Conservation (phyloP, 1,140 invertebrate species). For the Caerostris extrusa region DNA sequence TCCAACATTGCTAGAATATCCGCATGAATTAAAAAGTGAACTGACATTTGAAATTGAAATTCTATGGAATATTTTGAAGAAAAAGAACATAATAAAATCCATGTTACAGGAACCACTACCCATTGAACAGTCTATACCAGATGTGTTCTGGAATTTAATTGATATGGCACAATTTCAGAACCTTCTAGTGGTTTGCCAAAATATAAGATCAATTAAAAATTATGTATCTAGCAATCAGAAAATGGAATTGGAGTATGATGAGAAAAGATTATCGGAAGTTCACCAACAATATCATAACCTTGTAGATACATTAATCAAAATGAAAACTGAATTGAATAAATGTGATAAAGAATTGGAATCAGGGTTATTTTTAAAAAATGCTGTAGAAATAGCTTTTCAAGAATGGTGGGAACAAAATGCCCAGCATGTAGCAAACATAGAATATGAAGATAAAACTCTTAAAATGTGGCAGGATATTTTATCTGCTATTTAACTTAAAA, state of each 20-base stretch:
- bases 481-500: background rate
- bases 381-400: background rate
- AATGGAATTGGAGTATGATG: background rate
- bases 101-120: background rate
- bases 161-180: background rate
- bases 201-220: background rate
- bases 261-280: background rate
- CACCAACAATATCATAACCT: background rate
- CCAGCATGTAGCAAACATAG: background rate
- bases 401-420: slow-evolving; percentile 13
- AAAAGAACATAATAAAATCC: background rate
- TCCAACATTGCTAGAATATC: background rate
- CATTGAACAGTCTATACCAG: background rate
- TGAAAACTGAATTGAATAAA: background rate
- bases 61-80: background rate
- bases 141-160: background rate
- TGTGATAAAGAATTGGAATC: background rate
- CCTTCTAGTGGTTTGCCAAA: background rate
- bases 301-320: background rate
- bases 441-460: background rate
- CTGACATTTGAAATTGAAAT: background rate
- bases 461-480: slow-evolving; percentile 1
- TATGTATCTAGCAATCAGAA: background rate
- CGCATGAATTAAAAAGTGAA: background rate
- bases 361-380: background rate